These are phyloP conservation scores for Plebejus argus DNA, from an alignment of 2,888 invertebrate genomes.

Conservation along the genomic window DNA sequence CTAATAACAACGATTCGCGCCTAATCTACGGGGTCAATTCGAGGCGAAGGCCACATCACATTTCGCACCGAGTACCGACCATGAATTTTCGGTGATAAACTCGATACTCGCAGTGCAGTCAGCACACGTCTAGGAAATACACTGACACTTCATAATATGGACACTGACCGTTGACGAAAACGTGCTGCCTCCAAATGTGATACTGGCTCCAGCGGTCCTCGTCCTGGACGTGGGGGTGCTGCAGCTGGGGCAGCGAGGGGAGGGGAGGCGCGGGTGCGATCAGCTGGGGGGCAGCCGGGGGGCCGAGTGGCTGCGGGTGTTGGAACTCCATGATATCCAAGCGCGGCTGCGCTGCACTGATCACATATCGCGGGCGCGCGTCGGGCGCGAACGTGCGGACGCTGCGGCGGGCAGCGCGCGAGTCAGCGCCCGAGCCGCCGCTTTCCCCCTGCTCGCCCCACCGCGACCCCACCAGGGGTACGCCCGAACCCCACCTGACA, in stretches of 20 bases:
- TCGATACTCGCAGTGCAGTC: slow-evolving; percentile 17
- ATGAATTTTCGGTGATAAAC: slow-evolving; percentile 21
- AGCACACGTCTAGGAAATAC: not conserved
- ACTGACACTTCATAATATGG: slow-evolving; percentile 34
- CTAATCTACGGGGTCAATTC: slow-evolving; percentile 16
- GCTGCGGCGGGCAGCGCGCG: slow-evolving; percentile 47
- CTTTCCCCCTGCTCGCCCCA: slow-evolving; percentile 40
- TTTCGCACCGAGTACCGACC: slow-evolving; percentile 23
- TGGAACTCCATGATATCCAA: slow-evolving; percentile 72
- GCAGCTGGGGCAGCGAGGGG: slow-evolving; percentile 83
- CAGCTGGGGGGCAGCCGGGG: slow-evolving; percentile 83
- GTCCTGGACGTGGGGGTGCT: slow-evolving; percentile 82
- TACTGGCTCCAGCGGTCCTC: slow-evolving; percentile 88
- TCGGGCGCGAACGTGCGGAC: slow-evolving; percentile 52
- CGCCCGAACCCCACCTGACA: slow-evolving; percentile 46
- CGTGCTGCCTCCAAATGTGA: slow-evolving; percentile 90
- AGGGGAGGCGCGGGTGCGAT: slow-evolving; percentile 82
- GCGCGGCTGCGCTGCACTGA: slow-evolving; percentile 49
- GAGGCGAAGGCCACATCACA: slow-evolving; percentile 32
- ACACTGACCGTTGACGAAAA: slow-evolving; percentile 88
- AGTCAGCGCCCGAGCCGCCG: slow-evolving; percentile 50
- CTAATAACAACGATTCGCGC: slow-evolving; percentile 35
- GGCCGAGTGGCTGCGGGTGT: slow-evolving; percentile 81
- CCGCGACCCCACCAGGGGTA: slow-evolving; percentile 45
- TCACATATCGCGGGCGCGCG: slow-evolving; percentile 69